Conservation (phyloP, 2,797 vertebrate species). For the Furcifer pardalis region DNA sequence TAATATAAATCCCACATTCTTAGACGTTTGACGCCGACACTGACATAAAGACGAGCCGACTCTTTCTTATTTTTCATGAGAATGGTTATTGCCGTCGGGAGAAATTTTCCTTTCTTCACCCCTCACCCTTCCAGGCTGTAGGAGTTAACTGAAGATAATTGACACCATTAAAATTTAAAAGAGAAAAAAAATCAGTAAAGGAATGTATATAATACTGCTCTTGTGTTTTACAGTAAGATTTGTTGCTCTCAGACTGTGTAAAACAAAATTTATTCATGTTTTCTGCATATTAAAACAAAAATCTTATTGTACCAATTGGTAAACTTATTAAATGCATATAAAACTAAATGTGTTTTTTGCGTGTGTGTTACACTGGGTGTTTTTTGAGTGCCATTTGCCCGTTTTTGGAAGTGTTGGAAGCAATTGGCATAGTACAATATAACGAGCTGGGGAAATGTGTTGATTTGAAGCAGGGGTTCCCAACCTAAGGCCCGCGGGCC, state of each 20-base stretch:
- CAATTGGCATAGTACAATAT: not conserved
- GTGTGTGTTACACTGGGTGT: slow-evolving; percentile 45
- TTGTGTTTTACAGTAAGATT: slow-evolving; percentile 89
- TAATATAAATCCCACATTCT: slow-evolving; percentile 54
- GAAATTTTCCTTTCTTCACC: slow-evolving; percentile 59
- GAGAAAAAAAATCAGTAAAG: slow-evolving; percentile 79
- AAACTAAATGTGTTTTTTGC: slow-evolving; percentile 76
- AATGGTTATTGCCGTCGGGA: slow-evolving; percentile 74
- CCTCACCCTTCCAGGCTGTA: slow-evolving; percentile 70
- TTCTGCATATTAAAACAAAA: slow-evolving; percentile 87
- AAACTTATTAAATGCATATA: slow-evolving; percentile 90
- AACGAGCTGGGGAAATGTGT: no score
- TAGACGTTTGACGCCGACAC: slow-evolving; percentile 71
- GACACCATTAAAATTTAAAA: slow-evolving; percentile 69
- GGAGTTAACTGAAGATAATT: slow-evolving; percentile 80
- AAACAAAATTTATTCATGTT: slow-evolving; percentile 90
- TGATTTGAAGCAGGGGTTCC: no score
- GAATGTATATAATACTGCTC: slow-evolving; percentile 89
- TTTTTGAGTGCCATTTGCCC: not conserved
- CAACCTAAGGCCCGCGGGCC: no score
- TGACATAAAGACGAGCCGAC: slow-evolving; percentile 72
- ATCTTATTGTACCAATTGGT: slow-evolving; percentile 89
- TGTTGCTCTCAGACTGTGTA: slow-evolving; percentile 89
- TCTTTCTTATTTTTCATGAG: slow-evolving; percentile 48
- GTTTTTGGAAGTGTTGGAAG: not conserved